These are phyloP conservation scores for Drosophila murphyi DNA, from an alignment of 1,140 invertebrate genomes.

Conservation along the genomic window DNA sequence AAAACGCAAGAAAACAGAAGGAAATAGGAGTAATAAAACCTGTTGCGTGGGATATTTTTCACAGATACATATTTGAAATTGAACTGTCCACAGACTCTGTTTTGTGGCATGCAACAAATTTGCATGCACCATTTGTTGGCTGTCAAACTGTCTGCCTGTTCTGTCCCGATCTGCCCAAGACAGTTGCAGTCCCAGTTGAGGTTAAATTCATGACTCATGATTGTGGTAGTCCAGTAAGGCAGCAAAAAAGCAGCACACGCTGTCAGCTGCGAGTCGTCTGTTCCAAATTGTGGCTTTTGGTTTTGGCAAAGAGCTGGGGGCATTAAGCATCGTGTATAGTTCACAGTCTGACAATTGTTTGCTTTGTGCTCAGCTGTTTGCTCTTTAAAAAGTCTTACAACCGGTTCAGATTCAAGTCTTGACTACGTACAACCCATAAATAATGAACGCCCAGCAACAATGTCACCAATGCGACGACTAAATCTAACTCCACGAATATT, in stretches of 20 bases:
- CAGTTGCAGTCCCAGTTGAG: conserved; percentile 27
- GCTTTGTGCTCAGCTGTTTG: conserved; percentile 17
- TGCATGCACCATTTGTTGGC: conserved; percentile 53
- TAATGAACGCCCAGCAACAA: conserved; percentile 28
- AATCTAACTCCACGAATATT: not conserved
- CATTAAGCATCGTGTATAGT: conserved; percentile 41
- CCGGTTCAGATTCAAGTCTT: conserved; percentile 39
- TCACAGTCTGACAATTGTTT: conserved; percentile 38
- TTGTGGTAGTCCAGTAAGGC: conserved; percentile 1
- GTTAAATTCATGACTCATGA: conserved; percentile 50
- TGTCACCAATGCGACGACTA: not conserved
- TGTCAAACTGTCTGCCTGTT: conserved; percentile 26
- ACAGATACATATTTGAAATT: conserved; percentile 6
- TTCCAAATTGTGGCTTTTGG: conserved; percentile 25
- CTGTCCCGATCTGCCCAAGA: conserved; percentile 24
- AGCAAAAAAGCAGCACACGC: conserved; percentile 11
- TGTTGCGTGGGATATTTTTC: conserved; percentile 73
- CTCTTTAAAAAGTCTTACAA: conserved; percentile 15
- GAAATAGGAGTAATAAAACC: conserved; percentile 50
- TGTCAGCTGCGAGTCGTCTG: conserved; percentile 34
- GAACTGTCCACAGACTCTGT: conserved; percentile 23
- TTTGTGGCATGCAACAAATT: conserved; percentile 44
- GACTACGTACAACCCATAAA: conserved; percentile 34
- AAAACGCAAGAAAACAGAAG: not conserved
- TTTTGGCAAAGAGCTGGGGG: not conserved